phyloP scores from a whole-genome alignment of 1,140 invertebrate species.

The Apis cerana region DNA sequence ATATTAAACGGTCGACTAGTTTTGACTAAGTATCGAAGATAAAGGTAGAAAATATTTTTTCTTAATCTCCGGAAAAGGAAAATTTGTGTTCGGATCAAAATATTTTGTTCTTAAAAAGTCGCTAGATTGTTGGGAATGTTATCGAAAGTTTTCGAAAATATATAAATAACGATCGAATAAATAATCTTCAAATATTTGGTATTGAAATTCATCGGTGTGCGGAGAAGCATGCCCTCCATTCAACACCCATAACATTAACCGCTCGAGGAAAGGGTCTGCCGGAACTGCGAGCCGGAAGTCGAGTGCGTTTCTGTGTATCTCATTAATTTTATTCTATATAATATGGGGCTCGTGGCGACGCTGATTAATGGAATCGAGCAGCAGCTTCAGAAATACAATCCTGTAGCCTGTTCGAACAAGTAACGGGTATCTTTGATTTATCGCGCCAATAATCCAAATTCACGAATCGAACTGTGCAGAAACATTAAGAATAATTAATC shows the following conservation, averaged over 20 bases:
- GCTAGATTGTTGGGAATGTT: too few relatives aligned
- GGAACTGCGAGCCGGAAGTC: constrained; percentile 76
- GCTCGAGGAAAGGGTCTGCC: constrained; percentile 62
- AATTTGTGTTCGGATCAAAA: too few relatives aligned
- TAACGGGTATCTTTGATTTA: constrained; percentile 66
- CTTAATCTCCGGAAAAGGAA: too few relatives aligned
- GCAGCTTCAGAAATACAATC: constrained; percentile 58
- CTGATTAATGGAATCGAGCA: constrained; percentile 77
- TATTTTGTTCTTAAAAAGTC: too few relatives aligned
- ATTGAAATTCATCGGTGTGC: constrained; percentile 38
- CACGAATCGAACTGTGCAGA: constrained; percentile 28
- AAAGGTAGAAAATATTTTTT: too few relatives aligned
- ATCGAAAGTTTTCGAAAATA: background rate
- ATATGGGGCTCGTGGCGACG: constrained; percentile 68
- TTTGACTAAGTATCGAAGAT: too few relatives aligned
- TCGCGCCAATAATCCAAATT: constrained; percentile 54
- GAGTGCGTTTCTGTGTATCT: constrained; percentile 81
- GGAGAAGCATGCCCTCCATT: constrained; percentile 37
- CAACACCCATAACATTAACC: constrained; percentile 48
- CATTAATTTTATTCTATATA: constrained; percentile 82
- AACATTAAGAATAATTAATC: constrained; percentile 60
- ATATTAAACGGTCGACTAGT: too few relatives aligned
- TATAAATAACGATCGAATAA: constrained; percentile 20
- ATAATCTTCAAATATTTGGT: background rate
- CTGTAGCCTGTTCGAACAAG: constrained; percentile 35